These are phyloP conservation scores for Psittacara wagleri DNA, from an alignment of 2,113 vertebrate species.

Conservation along the genomic window DNA sequence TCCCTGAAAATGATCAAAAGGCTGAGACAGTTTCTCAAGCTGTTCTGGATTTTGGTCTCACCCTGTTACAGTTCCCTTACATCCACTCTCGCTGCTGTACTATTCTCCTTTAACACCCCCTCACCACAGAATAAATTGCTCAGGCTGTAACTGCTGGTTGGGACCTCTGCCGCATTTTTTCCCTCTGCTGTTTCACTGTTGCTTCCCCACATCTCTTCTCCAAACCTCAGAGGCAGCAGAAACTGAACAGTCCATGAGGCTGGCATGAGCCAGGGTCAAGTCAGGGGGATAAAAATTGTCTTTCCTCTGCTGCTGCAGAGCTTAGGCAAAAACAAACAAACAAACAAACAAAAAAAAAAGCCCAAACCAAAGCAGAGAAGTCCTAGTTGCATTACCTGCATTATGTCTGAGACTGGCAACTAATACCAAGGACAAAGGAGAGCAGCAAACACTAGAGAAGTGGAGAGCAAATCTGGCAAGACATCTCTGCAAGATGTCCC, in stretches of 20 bases:
- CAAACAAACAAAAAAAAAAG: not conserved
- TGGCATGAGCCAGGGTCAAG: not conserved
- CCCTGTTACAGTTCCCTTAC: not conserved
- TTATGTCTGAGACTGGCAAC: not conserved
- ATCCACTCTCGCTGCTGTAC: not conserved
- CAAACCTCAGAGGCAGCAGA: not conserved
- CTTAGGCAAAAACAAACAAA: not conserved
- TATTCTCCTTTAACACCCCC: not conserved
- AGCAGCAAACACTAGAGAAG: not conserved
- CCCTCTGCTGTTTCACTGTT: not conserved
- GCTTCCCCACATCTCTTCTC: not conserved
- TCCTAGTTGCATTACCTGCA: not conserved
- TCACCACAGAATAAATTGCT: not conserved
- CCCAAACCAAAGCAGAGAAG: not conserved
- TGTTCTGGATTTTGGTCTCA: not conserved
- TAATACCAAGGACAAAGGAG: not conserved
- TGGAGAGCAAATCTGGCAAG: not conserved
- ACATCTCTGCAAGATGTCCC: not conserved
- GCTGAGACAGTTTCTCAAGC: not conserved
- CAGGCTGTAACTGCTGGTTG: not conserved
- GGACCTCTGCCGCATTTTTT: accelerated
- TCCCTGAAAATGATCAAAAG: not conserved
- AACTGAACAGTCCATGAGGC: not conserved
- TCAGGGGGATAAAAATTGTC: not conserved
- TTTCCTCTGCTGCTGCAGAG: not conserved